phyloP scores from a whole-genome alignment of 2,113 vertebrate genomes.

The Conger conger region DNA sequence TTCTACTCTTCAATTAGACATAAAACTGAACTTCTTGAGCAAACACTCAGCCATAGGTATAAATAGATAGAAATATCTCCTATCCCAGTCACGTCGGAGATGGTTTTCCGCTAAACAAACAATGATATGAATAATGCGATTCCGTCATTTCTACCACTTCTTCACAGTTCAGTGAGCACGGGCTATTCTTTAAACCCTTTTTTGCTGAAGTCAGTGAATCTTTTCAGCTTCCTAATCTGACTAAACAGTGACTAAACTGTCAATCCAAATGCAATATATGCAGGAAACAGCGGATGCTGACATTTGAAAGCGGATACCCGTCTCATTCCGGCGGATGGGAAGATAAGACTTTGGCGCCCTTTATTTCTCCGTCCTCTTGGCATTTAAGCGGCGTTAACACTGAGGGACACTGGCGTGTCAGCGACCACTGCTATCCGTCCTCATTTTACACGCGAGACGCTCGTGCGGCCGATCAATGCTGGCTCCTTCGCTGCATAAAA shows the following conservation, averaged over 20 bases:
- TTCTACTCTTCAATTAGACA: not conserved
- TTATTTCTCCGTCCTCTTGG: constrained; percentile 10
- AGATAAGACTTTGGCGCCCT: not conserved
- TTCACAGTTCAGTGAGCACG: not conserved
- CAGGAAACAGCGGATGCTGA: not conserved
- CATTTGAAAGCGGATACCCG: not conserved
- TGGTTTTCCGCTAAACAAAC: not conserved
- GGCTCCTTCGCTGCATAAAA: too few relatives aligned
- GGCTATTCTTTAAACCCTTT: not conserved
- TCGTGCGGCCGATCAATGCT: not conserved
- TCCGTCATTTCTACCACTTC: not conserved
- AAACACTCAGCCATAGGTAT: not conserved
- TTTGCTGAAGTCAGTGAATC: not conserved
- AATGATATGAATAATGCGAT: not conserved
- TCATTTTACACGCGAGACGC: not conserved
- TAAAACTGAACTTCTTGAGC: not conserved
- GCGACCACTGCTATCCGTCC: not conserved
- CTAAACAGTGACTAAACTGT: not conserved
- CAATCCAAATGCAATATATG: not conserved
- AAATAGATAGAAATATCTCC: not conserved
- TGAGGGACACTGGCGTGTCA: not conserved
- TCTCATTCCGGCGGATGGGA: not conserved
- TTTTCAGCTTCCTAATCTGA: not conserved
- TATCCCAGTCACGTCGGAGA: not conserved
- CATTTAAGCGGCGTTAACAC: constrained; percentile 12